Evolutionary conservation across 2,113 vertebrate species (phyloP).

Genomic region (Rhinolophus sinicus): DNA sequence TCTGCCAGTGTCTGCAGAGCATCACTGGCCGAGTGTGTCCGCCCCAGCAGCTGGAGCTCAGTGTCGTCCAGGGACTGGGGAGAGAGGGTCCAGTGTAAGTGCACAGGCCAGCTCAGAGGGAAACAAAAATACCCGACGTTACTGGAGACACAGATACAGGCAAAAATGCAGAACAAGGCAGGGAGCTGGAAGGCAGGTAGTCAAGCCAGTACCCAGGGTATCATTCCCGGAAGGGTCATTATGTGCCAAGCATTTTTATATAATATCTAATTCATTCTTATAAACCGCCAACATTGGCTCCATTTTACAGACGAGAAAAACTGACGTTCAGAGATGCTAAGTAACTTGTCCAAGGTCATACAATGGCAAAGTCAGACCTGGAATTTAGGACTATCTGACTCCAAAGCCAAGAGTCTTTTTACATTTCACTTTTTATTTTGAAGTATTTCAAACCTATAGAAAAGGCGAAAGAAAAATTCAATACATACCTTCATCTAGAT

Average conservation of each 20-base stretch:
- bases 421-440: background rate
- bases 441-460: background rate
- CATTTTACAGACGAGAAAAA: constrained; percentile 8
- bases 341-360: background rate
- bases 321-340: background rate
- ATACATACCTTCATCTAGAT: background rate
- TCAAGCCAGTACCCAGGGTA: background rate
- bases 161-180: background rate
- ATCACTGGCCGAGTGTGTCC: constrained; percentile 89
- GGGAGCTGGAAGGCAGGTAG: background rate
- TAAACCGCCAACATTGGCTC: background rate
- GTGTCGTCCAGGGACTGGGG: constrained; percentile 89
- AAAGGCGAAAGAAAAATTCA: background rate
- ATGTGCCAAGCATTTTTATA: background rate
- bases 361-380: background rate
- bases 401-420: background rate
- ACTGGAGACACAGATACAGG: background rate
- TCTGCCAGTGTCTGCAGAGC: constrained; percentile 87
- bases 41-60: constrained; percentile 89
- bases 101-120: background rate
- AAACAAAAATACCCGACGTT: rapidly evolving
- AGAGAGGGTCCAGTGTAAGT: background rate
- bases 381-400: background rate
- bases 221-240: background rate
- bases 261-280: background rate